phyloP scores from a whole-genome alignment of 2,888 invertebrate genomes.

The Tetragnatha montana region DNA sequence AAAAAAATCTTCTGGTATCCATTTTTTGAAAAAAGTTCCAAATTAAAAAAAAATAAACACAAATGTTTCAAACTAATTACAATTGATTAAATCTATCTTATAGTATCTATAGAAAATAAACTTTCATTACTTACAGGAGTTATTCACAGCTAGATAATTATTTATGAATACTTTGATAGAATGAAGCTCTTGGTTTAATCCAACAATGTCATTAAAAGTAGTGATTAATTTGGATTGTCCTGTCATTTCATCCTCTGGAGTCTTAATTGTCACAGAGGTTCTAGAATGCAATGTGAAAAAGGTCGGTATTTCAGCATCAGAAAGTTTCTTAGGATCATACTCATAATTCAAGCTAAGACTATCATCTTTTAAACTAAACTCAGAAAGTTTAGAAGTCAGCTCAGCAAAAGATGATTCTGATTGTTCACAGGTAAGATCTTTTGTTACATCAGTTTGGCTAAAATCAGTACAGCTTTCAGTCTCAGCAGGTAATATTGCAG shows the following conservation, averaged over 20 bases:
- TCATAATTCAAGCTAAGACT: background rate
- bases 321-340: background rate
- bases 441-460: background rate
- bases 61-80: background rate
- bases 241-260: background rate
- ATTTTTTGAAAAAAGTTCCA: background rate
- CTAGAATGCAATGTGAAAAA: conserved; percentile 2
- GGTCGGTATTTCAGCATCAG: background rate
- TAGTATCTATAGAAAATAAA: no score
- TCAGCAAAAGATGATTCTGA: background rate
- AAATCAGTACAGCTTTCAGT: conserved; percentile 7
- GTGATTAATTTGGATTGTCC: background rate
- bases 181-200: conserved; percentile 19
- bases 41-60: background rate
- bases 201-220: conserved; percentile 10
- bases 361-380: background rate
- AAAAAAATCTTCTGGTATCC: background rate
- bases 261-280: conserved; percentile 7
- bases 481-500: background rate
- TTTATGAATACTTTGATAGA: conserved; percentile 18
- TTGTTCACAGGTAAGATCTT: background rate
- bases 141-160: conserved; percentile 4
- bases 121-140: background rate
- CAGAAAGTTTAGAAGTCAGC: conserved; percentile 15
- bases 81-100: no score